Evolutionary conservation across 2,888 invertebrate genomes (phyloP).

Genomic region (Chorisops tibialis): DNA sequence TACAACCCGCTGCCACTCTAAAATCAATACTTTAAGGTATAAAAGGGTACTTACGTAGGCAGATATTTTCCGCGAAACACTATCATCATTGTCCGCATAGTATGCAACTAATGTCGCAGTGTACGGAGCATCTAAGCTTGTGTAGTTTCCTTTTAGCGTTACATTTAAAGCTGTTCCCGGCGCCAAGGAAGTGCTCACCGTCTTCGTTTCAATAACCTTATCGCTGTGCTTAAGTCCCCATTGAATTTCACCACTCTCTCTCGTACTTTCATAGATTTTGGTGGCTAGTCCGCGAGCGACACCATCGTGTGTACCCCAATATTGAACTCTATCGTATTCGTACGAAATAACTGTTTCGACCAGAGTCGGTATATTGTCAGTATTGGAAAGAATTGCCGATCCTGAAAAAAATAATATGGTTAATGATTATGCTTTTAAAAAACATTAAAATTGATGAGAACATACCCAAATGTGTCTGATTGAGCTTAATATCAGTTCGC

Average conservation of each 20-base stretch:
- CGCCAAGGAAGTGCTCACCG: slow-evolving; percentile 63
- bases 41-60: slow-evolving; percentile 42
- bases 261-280: slow-evolving; percentile 44
- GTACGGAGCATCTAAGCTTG: slow-evolving; percentile 72
- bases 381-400: slow-evolving; percentile 53
- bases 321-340: slow-evolving; percentile 65
- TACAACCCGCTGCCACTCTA: neutral
- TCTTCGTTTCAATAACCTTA: slow-evolving; percentile 54
- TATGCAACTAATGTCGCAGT: slow-evolving; percentile 66
- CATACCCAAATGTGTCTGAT: slow-evolving; percentile 57
- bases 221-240: slow-evolving; percentile 66
- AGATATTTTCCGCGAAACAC: slow-evolving; percentile 46
- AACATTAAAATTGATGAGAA: slow-evolving; percentile 34
- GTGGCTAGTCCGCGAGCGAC: slow-evolving; percentile 49
- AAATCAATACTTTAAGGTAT: neutral
- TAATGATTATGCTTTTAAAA: neutral
- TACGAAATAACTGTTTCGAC: slow-evolving; percentile 74
- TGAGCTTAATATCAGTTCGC: slow-evolving; percentile 56
- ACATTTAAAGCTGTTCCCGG: slow-evolving; percentile 81
- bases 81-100: slow-evolving; percentile 47
- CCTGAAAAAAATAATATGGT: slow-evolving; percentile 37
- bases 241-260: slow-evolving; percentile 56
- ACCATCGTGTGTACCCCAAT: slow-evolving; percentile 76
- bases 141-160: slow-evolving; percentile 69
- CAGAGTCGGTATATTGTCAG: slow-evolving; percentile 57